Percentiles rank a stretch among this genome's conserved stretches.
Evolutionary conservation across 2,888 invertebrate species (phyloP).

Genomic region (Tinea trinotella): DNA sequence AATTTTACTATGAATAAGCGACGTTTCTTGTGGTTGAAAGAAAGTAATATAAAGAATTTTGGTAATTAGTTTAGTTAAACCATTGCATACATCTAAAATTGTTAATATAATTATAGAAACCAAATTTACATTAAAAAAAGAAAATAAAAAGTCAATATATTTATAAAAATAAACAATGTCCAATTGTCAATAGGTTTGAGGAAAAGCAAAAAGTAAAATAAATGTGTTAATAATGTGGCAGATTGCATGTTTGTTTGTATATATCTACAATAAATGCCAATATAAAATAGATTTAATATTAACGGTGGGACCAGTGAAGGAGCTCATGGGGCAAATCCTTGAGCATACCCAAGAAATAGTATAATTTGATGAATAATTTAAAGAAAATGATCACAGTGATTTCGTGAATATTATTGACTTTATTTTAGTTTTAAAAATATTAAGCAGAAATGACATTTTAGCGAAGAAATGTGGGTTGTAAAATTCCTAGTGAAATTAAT

Average conservation of each 20-base stretch:
- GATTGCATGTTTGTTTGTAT: constrained; percentile 59
- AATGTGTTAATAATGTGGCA: constrained; percentile 67
- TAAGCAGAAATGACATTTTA: not conserved
- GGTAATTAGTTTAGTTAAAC: too few species aligned
- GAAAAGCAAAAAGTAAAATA: too few species aligned
- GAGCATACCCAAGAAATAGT: not conserved
- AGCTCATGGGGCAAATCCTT: constrained; percentile 33
- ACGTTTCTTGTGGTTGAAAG: too few species aligned
- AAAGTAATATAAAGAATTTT: too few species aligned
- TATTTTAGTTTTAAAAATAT: not conserved
- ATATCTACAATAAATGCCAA: constrained; percentile 47
- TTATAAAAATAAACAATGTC: too few species aligned
- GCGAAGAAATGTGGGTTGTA: constrained; percentile 52
- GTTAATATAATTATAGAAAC: too few species aligned
- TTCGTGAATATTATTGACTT: not conserved
- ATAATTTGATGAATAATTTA: not conserved
- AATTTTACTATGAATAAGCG: too few species aligned
- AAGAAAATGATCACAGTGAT: not conserved
- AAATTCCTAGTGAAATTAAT: constrained; percentile 48
- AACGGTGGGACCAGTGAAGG: constrained; percentile 46
- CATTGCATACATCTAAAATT: too few species aligned
- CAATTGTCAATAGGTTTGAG: too few species aligned
- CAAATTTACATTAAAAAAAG: too few species aligned
- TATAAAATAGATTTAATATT: constrained; percentile 58
- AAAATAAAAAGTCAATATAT: too few species aligned